Base-by-base conservation (phyloP, 1,140 invertebrate genomes). In the Drosophila kanapiae region DNA sequence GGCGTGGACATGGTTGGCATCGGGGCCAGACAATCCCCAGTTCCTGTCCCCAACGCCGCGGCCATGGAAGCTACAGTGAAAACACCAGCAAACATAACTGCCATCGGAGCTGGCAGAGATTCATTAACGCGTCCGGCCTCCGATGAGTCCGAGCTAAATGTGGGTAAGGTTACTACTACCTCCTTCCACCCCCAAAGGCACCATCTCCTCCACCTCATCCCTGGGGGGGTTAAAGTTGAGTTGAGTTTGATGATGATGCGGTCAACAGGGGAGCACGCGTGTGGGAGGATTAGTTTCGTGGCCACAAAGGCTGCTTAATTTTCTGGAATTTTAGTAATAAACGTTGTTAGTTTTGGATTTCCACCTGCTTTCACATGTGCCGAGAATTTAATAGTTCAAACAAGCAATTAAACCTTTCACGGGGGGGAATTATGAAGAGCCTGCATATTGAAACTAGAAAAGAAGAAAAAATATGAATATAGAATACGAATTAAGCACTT, bases 101-200 rank as follows among this genome's bases (percentile, higher is more conserved):
- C 45, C 40, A 42, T 16, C n/a, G 51, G 47, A 62, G 48, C 60
- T 75, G 63, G 49, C 80, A 88, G 63, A 77, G 84, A 82, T 88
- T 87, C 84, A 87, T 87, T 87, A 87, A 83, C 77, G 72, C 84
- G 84, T 84, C 84, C 84, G 85, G 84, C 84, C 80, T 84, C 84
- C 72, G 84, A 33, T 6, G 49, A 81, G 80, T 84, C 84, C 59
- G 84, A 78, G 69, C 53, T 81, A 65, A 78, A 78, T 84, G 85
- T 88, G 84, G 84, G 84, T 88, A 88, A 88, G 84, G 64, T 61
- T 72, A 8, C 40, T 72, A 8, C 40, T 3, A 23, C 23, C 23
- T 23, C 23, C 23, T 23, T 3, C 23, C 23, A 3, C 23, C 42
- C 29, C 45, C 23, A n/a, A n/a, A n/a, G n/a, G n/a, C n/a, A 6